Evolutionary conservation across 1,140 invertebrate species (phyloP).

Genomic region (Bathynomus jamesi): DNA sequence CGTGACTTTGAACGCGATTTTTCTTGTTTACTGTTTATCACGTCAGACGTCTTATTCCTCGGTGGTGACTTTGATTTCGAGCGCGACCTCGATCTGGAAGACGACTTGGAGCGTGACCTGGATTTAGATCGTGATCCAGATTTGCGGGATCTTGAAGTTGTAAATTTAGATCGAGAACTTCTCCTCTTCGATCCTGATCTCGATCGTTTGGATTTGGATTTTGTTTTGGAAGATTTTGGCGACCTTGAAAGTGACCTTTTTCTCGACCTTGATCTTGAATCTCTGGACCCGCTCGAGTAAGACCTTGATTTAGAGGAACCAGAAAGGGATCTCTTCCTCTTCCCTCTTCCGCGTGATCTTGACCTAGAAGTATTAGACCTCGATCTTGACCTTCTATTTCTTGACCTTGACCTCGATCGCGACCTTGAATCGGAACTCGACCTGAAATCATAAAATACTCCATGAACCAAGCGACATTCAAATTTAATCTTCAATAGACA

Average conservation of each 20-base stretch:
- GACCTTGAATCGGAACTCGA: neutral
- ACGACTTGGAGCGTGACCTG: neutral
- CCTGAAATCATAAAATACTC: neutral
- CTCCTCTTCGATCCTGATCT: too few relatives aligned
- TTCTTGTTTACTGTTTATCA: neutral
- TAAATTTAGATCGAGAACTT: neutral
- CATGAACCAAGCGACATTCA: neutral
- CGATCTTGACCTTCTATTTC: neutral
- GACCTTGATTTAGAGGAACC: neutral
- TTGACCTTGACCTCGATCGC: neutral
- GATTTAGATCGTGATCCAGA: neutral
- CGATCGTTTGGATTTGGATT: too few relatives aligned
- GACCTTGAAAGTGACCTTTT: neutral
- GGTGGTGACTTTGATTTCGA: neutral
- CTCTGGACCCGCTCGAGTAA: neutral
- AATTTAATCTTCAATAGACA: neutral
- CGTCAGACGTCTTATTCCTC: neutral
- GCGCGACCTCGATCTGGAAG: neutral
- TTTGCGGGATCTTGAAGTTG: neutral
- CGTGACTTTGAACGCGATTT: neutral
- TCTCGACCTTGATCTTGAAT: neutral
- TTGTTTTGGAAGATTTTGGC: neutral
- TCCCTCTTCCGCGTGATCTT: neutral
- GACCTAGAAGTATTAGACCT: neutral
- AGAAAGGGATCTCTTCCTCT: neutral